A percentile compares a stretch with the other conserved stretches of the same genome.
Evolutionary conservation across 2,888 invertebrate genomes (phyloP).

Genomic region (Oxystoma pomonae): DNA sequence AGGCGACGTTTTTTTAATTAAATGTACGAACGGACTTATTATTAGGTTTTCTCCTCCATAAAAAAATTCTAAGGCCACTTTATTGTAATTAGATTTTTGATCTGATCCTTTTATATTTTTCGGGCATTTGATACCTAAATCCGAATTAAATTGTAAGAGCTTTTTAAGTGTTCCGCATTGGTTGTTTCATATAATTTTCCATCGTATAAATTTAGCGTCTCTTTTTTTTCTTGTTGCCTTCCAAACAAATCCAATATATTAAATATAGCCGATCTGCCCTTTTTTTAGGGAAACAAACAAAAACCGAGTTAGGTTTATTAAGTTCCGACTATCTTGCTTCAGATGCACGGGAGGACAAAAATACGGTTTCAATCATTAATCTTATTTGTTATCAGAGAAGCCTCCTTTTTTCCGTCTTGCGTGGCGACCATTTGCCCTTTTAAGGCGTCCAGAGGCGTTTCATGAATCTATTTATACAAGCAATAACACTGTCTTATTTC

Average conservation of each 20-base stretch:
- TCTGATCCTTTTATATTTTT: neutral
- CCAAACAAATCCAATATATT: neutral
- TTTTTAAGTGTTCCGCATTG: neutral
- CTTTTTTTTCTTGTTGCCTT: neutral
- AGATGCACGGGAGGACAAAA: constrained; percentile 14
- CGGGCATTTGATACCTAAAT: neutral
- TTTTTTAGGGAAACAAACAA: constrained; percentile 2
- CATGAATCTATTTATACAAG: too few relatives aligned
- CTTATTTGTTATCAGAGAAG: constrained; percentile 33
- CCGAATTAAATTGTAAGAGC: neutral
- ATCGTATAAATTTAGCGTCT: neutral
- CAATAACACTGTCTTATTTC: too few relatives aligned
- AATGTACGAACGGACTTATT: too few relatives aligned
- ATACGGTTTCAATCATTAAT: constrained; percentile 29
- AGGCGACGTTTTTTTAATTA: too few relatives aligned
- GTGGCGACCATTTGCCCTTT: constrained; percentile 11
- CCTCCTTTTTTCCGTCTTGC: constrained; percentile 26
- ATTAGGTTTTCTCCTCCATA: too few relatives aligned
- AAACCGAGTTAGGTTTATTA: constrained; percentile 20
- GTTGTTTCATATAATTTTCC: neutral
- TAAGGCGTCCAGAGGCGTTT: constrained; percentile 13
- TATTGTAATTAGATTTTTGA: too few relatives aligned
- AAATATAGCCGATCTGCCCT: neutral
- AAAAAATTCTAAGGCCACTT: too few relatives aligned
- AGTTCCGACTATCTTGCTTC: constrained; percentile 17